Conservation (phyloP, 2,888 invertebrate species). For the Enchytraeus crypticus region DNA sequence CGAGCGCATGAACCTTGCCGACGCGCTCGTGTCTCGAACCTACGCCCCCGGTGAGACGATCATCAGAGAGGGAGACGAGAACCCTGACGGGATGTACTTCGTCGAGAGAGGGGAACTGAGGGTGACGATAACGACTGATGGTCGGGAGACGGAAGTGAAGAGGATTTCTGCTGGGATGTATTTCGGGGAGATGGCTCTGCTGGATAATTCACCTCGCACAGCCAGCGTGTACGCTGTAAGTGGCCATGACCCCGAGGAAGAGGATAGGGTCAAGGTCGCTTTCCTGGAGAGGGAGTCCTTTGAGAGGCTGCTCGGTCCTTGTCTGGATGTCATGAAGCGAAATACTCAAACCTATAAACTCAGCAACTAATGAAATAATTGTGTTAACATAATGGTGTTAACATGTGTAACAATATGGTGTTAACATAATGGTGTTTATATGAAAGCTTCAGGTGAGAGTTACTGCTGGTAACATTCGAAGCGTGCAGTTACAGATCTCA, state of each 20-base stretch:
- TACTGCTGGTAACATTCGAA: too few species aligned
- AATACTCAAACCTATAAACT: constrained; percentile 44
- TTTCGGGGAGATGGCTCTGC: constrained; percentile 90
- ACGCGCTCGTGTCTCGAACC: constrained; percentile 39
- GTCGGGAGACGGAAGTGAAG: constrained; percentile 59
- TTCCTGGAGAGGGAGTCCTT: constrained; percentile 94
- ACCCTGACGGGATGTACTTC: constrained; percentile 48
- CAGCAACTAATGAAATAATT: too few species aligned
- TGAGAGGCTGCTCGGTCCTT: constrained; percentile 88
- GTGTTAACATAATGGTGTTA: too few species aligned
- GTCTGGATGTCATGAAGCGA: constrained; percentile 96
- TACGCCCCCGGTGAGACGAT: constrained; percentile 41
- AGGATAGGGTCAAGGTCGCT: constrained; percentile 81
- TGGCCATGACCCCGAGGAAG: too few species aligned
- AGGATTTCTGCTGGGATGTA: constrained; percentile 64
- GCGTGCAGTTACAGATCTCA: too few species aligned
- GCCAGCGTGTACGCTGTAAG: constrained; percentile 65
- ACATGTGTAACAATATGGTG: too few species aligned
- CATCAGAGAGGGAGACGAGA: constrained; percentile 43
- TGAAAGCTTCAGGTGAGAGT: too few species aligned
- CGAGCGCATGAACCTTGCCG: constrained; percentile 47
- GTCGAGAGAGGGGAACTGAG: constrained; percentile 67
- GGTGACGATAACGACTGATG: constrained; percentile 74
- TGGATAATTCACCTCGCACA: constrained; percentile 90
- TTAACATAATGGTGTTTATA: too few species aligned